Evolutionary conservation across 2,113 vertebrate species (phyloP), one percentile per base, ranked within the genome.

Genomic region (Circaetus gallicus): DNA sequence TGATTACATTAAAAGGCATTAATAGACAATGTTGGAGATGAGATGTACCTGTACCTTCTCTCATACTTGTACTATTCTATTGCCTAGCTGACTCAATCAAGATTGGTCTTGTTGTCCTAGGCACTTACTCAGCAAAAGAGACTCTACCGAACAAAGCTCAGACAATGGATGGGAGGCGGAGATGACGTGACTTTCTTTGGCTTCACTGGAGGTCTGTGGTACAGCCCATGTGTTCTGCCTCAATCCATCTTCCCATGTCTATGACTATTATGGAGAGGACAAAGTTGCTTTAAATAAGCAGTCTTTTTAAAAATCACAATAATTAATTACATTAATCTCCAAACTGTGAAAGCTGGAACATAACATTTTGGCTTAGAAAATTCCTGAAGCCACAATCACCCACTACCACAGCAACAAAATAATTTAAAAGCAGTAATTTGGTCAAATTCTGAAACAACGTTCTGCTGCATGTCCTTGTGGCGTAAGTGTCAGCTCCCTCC

Each of bases 41-140:
- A n/a, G 36, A 61, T 40, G 36, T 18, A n/a, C 53, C 85, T 50
- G 49, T 34, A 31, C 0, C 24, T 16, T 32, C 73, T 58, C 24
- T 0, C 25, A 10, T 2, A 18, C 9, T 16, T 38, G 31, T 20
- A 3, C 38, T 29, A 0, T 24, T 32, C 42, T 16, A 7, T 0
- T 40, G 70, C 62, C 53, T 29, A 18, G 38, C 63, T 31, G 73
- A n/a, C n/a, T 24, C 16, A 13, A 0, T 3, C 19, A 45, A 9
- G 22, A 9, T 2, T 6, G 49, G 22, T 3, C 22, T 3, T 15
- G 24, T 52, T 42, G 22, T 62, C 45, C 49, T 3, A 13, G 34
- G 73, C 36, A 26, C 47, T 40, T 7, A 3, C 56, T 22, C 38
- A 65, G 80, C 38, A 36, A 15, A 16, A 49, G 61, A 55, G 28